Conservation (phyloP, 2,888 invertebrate genomes). For the Hydroisotoma schaefferi region DNA sequence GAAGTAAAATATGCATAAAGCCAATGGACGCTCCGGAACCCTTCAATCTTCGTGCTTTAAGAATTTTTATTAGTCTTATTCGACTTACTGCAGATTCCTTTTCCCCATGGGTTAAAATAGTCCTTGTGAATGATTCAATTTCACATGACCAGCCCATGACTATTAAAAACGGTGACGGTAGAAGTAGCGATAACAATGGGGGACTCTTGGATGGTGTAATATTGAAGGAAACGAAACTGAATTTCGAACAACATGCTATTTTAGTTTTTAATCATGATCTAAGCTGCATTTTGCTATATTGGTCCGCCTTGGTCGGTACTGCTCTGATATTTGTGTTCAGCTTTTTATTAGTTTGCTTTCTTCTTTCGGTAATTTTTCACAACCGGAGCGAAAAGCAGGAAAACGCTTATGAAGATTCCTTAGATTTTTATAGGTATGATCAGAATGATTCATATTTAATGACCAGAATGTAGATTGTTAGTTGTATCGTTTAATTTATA, state of each 20-base stretch:
- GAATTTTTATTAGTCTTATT: neutral
- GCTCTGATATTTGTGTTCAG: neutral
- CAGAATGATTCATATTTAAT: slow-evolving; percentile 2
- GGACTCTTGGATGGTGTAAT: too few relatives aligned
- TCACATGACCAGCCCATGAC: neutral
- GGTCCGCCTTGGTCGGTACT: neutral
- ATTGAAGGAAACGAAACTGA: neutral
- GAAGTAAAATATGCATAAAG: neutral
- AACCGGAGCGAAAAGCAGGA: too few relatives aligned
- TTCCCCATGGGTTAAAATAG: slow-evolving; percentile 3
- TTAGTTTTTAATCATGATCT: neutral
- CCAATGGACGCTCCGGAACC: neutral
- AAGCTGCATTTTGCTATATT: neutral
- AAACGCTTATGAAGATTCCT: neutral
- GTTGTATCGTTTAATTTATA: too few relatives aligned
- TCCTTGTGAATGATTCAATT: neutral
- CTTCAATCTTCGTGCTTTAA: neutral
- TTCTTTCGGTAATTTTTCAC: neutral
- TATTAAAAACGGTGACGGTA: neutral
- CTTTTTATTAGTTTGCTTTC: neutral
- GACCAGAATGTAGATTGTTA: slow-evolving; percentile 2
- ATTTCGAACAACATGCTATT: neutral
- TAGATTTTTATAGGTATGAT: slow-evolving; percentile 3
- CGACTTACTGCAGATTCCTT: neutral
- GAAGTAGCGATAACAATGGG: neutral